Evolutionary conservation across 2,113 vertebrate genomes (phyloP), one percentile per base, ranked within the genome.

Genomic region (Aix galericulata): DNA sequence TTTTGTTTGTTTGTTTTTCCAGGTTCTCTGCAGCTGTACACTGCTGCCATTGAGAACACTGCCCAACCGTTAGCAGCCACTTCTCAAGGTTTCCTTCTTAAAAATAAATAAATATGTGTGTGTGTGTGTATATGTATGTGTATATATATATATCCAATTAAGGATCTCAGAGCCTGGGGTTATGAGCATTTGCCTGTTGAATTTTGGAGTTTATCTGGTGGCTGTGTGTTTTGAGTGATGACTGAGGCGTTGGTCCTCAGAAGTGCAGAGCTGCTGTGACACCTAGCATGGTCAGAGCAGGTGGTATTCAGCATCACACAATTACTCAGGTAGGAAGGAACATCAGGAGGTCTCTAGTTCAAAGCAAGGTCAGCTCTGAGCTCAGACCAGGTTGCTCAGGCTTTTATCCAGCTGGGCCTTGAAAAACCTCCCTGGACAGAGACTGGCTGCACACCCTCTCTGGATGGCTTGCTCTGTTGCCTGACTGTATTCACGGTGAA

Each of bases 301-400:
- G 16, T 88, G 55, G 14, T 36, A 55, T 36, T 48, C 4, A 59
- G 50, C 40, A 74, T 62, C 15, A 40, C 25, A 44, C 32, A 62
- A 3, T 38, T 66, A 38, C 59, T 69, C 2, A 0, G 11, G 23
- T 58, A 17, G 32, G 62, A 90, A 68, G 4, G 18, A 34, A 34
- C 11, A 6, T 66, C 60, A 75, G n/a, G 13, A 88, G 2, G 17
- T 23, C 8, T 77, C 48, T 52, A 63, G 31, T 32, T 72, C 63
- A 66, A 76, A 88, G 17, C 9, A 88, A 62, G 10, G 26, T 40
- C 31, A 58, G 2, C 25, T 75, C 63, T 62, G 63, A 88, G 56
- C 16, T 77, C 36, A 71, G 40, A 86, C 6, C 23, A 29, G 0
- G 0, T 23, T 91, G 40, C n/a, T 59, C 4, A 0, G 34, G 20